phyloP scores from a whole-genome alignment of 1,140 invertebrate species.

The Neocloeon triangulifer region DNA sequence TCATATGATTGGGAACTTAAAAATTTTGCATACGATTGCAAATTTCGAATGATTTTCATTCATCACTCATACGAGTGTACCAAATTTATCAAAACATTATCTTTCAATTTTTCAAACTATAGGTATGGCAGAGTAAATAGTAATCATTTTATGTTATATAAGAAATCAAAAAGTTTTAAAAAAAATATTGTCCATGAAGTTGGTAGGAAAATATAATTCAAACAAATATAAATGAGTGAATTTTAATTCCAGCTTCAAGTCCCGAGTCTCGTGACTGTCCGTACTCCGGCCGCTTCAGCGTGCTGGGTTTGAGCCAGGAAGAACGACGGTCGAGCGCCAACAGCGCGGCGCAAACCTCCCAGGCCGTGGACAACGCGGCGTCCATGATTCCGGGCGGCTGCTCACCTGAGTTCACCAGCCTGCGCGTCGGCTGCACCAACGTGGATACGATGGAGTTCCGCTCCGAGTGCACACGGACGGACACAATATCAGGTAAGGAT shows the following conservation, averaged over 20 bases:
- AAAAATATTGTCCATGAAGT: no score
- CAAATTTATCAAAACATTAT: no score
- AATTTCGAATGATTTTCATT: no score
- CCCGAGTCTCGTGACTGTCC: constrained; percentile 17
- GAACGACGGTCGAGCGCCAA: constrained; percentile 9
- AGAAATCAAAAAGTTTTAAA: no score
- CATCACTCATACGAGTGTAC: no score
- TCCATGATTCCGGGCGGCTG: constrained; percentile 11
- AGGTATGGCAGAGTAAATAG: no score
- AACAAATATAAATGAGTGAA: no score
- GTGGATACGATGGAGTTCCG: constrained; percentile 19
- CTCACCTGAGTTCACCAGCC: constrained; percentile 14
- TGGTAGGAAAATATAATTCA: no score
- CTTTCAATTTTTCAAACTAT: no score
- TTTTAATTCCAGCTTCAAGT: constrained; percentile 18
- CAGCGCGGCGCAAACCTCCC: constrained; percentile 15
- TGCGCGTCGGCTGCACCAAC: constrained; percentile 18
- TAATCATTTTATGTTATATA: no score
- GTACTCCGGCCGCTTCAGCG: constrained; percentile 17
- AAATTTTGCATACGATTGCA: no score
- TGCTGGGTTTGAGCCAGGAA: constrained; percentile 14
- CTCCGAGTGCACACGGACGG: constrained; percentile 16
- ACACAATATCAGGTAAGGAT: constrained; percentile 17
- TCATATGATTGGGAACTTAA: no score
- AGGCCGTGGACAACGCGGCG: constrained; percentile 13